Conservation (phyloP, 53 echinoderm and acorn worm genomes). For the Zoroaster sp. region DNA sequence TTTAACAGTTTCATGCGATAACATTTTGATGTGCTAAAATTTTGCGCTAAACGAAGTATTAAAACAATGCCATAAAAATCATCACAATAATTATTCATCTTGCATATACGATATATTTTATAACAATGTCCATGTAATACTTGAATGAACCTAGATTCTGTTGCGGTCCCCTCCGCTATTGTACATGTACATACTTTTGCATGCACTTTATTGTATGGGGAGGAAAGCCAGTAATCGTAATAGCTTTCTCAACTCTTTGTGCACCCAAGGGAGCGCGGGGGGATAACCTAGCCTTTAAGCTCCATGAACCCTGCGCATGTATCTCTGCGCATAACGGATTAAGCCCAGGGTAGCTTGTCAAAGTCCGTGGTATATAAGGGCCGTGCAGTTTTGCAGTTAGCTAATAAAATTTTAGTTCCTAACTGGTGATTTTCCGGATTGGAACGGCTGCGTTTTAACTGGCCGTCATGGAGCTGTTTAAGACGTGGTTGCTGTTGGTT, state of each 20-base stretch:
- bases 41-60: too few species aligned
- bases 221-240: conserved; percentile 37
- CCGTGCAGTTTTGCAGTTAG: neutral
- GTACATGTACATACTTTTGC: too few species aligned
- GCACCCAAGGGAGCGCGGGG: neutral
- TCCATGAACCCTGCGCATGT: neutral
- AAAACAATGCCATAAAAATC: too few species aligned
- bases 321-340: neutral
- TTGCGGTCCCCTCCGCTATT: too few species aligned
- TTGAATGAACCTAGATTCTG: too few species aligned
- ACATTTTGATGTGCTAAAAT: too few species aligned
- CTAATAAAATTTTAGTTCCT: neutral
- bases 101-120: too few species aligned
- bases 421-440: neutral
- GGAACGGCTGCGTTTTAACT: conserved; percentile 28
- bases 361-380: conserved; percentile 42
- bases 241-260: conserved; percentile 3
- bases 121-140: too few species aligned
- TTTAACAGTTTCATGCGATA: too few species aligned
- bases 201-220: too few species aligned
- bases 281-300: conserved; percentile 40
- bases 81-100: too few species aligned
- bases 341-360: conserved; percentile 33
- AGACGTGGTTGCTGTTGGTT: conserved; percentile 33
- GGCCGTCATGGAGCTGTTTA: conserved; percentile 57